Evolutionary conservation across 2,113 vertebrate genomes (phyloP), one percentile per base, ranked within the genome.

Genomic region (Machaerirhynchus nigripectus): DNA sequence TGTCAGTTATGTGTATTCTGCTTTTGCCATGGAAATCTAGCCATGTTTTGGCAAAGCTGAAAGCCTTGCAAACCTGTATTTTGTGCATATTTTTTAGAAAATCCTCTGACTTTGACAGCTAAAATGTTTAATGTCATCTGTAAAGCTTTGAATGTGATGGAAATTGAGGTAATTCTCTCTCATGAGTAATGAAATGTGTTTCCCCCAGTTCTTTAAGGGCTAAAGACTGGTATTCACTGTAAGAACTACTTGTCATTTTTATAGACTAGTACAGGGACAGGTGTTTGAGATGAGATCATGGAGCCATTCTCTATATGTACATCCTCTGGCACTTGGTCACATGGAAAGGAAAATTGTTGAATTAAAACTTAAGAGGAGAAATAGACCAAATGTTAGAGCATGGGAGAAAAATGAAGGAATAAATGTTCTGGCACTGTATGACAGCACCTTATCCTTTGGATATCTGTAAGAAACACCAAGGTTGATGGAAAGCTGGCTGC

Each of bases 81-180:
- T 93, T 82, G 19, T 52, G 27, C n/a, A 18, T 60, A 46, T 46
- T 85, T 89, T 44, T 84, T 82, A 61, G 53, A 95, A 90, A 59
- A 8, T 11, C 24, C 91, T 87, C 49, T 80, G 61, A 68, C 31
- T 93, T 89, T 68, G 75, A 80, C 57, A 88, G 67, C 22, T 91
- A 40, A 87, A 85, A 57, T 64, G 31, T 73, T 65, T 93, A 10
- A 10, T 69, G 67, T 83, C 59, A 50, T 93, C 49, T 79, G 8
- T 64, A 83, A 87, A 83, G 40, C n/a, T 93, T 75, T 5, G 4
- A 46, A 42, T 76, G 28, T 76, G 26, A 76, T 90, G 40, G 40
- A 87, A 91, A 90, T 73, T 68, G 49, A 83, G n/a, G 69, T 83
- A n/a, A 61, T 85, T 90, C 91, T 94, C 82, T 71, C 64, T 79